phyloP scores from a whole-genome alignment of 30 jellyfish, hydroid and myxozoan genomes.

The Chironex yamaguchii region DNA sequence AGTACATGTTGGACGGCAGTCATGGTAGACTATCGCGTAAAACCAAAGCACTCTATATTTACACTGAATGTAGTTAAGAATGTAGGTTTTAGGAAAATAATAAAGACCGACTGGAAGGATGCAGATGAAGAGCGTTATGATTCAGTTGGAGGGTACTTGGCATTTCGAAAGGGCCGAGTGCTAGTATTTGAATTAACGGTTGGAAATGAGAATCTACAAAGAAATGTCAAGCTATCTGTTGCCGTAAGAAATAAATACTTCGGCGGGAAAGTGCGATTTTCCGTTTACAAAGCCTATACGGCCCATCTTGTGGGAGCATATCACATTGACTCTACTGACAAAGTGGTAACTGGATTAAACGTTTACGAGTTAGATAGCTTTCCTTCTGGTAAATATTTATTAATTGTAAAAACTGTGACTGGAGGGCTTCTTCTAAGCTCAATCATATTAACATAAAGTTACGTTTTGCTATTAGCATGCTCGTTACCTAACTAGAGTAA shows the following conservation, averaged over 20 bases:
- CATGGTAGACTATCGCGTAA: slow-evolving; percentile 50
- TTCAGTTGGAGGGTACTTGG: slow-evolving; percentile 74
- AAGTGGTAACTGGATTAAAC: slow-evolving; percentile 37
- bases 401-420: slow-evolving; percentile 42
- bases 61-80: slow-evolving; percentile 51
- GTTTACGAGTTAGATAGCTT: slow-evolving; percentile 69
- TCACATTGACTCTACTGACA: slow-evolving; percentile 38
- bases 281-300: slow-evolving; percentile 3
- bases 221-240: slow-evolving; percentile 55
- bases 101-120: slow-evolving; percentile 75
- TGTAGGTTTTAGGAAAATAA: slow-evolving; percentile 51
- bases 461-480: too few species aligned
- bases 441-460: slow-evolving; percentile 21
- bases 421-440: slow-evolving; percentile 85
- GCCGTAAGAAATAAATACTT: slow-evolving; percentile 67
- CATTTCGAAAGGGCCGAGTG: slow-evolving; percentile 28
- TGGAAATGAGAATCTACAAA: slow-evolving; percentile 24
- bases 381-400: slow-evolving; percentile 58
- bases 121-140: slow-evolving; percentile 83
- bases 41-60: slow-evolving; percentile 74
- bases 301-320: neutral
- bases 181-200: slow-evolving; percentile 36
- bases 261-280: slow-evolving; percentile 71
- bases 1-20: slow-evolving; percentile 92
- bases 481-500: too few species aligned